A percentile compares a stretch with the other conserved stretches of the same genome.
phyloP scores from a whole-genome alignment of 2,888 invertebrate genomes.

The Caenorhabditis plicata region DNA sequence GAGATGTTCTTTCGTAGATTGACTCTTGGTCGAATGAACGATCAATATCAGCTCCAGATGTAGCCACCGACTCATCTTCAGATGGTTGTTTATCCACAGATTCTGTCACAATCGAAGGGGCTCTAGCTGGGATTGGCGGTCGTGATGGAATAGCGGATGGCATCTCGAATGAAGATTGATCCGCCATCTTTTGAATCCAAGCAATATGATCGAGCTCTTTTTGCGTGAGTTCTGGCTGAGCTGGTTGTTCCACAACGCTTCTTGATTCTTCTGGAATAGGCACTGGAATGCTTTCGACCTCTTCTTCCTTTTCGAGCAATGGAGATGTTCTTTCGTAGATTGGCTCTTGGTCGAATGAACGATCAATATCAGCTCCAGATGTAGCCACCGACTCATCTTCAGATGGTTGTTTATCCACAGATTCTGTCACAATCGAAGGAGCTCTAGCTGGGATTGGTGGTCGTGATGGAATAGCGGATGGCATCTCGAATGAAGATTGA shows the following conservation, averaged over 20 bases:
- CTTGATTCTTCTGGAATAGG: no score
- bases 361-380: constrained; percentile 21
- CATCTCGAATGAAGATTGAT: constrained; percentile 21
- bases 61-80: constrained; percentile 13
- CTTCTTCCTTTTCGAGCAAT: constrained; percentile 1
- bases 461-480: constrained; percentile 1
- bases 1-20: not conserved
- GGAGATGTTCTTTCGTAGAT: not conserved
- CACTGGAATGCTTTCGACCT: no score
- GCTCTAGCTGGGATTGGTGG: constrained; percentile 10
- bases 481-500: constrained; percentile 35
- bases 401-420: not conserved
- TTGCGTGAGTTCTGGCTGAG: constrained; percentile 9
- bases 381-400: constrained; percentile 23
- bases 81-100: constrained; percentile 11
- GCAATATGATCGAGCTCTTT: constrained; percentile 33
- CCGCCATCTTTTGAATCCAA: constrained; percentile 13
- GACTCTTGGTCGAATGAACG: constrained; percentile 21
- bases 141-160: not conserved
- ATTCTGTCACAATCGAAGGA: constrained; percentile 7
- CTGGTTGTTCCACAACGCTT: no score
- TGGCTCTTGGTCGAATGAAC: constrained; percentile 10
- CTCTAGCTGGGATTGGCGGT: constrained; percentile 3
- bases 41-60: constrained; percentile 32
- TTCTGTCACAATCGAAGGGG: not conserved